phyloP scores from a whole-genome alignment of 2,797 vertebrate genomes.

The Distichodus sexfasciatus region DNA sequence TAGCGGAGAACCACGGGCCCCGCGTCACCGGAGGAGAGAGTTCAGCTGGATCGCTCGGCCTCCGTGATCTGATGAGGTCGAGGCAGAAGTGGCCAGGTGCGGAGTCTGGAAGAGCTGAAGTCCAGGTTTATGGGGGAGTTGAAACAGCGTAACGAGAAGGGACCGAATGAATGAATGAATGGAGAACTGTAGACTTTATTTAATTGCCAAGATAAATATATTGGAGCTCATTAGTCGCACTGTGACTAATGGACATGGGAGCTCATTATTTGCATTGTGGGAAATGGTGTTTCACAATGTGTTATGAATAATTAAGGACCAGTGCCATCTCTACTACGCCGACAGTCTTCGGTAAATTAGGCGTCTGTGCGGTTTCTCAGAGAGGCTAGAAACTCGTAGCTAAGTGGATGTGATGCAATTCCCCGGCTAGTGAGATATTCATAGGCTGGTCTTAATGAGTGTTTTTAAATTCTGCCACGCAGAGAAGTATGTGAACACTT shows the following conservation, averaged over 20 bases:
- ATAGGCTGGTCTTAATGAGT: slow-evolving; percentile 5
- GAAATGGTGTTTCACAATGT: slow-evolving; percentile 29
- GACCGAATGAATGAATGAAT: not conserved
- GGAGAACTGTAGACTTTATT: slow-evolving; percentile 20
- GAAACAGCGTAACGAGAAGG: not conserved
- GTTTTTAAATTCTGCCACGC: slow-evolving; percentile 37
- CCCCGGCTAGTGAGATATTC: slow-evolving; percentile 11
- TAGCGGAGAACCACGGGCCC: slow-evolving; percentile 19
- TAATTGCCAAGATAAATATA: slow-evolving; percentile 1
- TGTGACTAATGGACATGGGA: slow-evolving; percentile 16
- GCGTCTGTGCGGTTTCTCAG: not conserved
- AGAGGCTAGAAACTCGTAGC: not conserved
- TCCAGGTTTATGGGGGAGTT: not conserved
- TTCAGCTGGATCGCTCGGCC: slow-evolving; percentile 15
- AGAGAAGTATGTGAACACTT: slow-evolving; percentile 32
- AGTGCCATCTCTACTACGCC: not conserved
- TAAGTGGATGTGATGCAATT: slow-evolving; percentile 8
- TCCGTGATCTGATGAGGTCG: slow-evolving; percentile 12
- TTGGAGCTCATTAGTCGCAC: slow-evolving; percentile 14
- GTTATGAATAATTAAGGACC: slow-evolving; percentile 9
- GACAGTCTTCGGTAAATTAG: not conserved
- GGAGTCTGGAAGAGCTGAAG: slow-evolving; percentile 4
- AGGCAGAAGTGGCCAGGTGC: not conserved
- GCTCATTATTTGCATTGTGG: slow-evolving; percentile 24
- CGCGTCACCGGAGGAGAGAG: slow-evolving; percentile 29